phyloP scores from a whole-genome alignment of 2,797 vertebrate species.

The Crenuchus spilurus region DNA sequence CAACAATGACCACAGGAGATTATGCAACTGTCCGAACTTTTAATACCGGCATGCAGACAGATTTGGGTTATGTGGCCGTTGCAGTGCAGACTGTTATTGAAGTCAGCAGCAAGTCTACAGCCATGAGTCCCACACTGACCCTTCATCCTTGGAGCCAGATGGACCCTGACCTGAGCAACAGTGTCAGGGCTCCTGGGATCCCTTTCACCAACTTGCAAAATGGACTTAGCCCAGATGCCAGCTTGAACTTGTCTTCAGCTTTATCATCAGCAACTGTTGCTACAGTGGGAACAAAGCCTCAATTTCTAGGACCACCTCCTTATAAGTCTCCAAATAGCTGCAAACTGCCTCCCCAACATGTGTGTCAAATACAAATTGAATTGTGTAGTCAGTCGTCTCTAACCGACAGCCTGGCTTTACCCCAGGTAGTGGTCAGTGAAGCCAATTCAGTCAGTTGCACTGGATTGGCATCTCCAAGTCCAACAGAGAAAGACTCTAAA shows the following conservation, averaged over 20 bases:
- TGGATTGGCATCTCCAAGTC: background rate
- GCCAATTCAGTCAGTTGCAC: background rate
- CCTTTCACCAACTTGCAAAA: background rate
- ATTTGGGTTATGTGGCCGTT: conserved; percentile 68
- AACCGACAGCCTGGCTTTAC: background rate
- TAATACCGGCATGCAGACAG: conserved; percentile 56
- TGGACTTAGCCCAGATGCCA: background rate
- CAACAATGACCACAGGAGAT: conserved; percentile 76
- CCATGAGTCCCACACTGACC: conserved; percentile 80
- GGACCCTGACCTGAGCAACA: conserved; percentile 25
- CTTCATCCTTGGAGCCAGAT: conserved; percentile 53
- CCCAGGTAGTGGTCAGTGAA: conserved; percentile 30
- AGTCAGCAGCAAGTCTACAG: conserved; percentile 73
- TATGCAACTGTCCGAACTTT: background rate
- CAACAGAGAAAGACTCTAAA: background rate
- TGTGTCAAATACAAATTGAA: conserved; percentile 68
- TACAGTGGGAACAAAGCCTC: conserved; percentile 15
- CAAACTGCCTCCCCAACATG: conserved; percentile 48
- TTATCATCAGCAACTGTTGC: background rate
- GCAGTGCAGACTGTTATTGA: conserved; percentile 80
- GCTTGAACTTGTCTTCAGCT: background rate
- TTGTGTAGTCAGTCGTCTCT: conserved; percentile 56
- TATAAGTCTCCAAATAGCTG: conserved; percentile 38
- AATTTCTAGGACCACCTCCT: conserved; percentile 33
- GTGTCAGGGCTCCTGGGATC: background rate